These are phyloP conservation scores for Lepidocyrtoides sp. DNA, from an alignment of 2,888 invertebrate genomes.

Conservation along the genomic window DNA sequence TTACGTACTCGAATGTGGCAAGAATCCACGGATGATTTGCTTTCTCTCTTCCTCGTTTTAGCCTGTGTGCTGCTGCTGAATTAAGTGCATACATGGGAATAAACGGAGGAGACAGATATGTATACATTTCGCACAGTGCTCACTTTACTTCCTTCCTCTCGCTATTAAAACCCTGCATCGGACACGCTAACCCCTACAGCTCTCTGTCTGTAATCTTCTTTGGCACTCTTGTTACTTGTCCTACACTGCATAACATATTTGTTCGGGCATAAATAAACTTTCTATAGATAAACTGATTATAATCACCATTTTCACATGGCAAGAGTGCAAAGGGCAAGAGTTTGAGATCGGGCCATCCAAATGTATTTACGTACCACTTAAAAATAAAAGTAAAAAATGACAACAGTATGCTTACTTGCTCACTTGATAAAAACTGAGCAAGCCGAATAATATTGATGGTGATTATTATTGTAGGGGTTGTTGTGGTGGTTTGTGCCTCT, in stretches of 20 bases:
- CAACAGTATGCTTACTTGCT: no score
- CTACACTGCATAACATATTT: conserved; percentile 25
- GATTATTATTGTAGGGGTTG: no score
- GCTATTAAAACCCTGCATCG: background rate
- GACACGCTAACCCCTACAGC: background rate
- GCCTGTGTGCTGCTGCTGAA: conserved; percentile 8
- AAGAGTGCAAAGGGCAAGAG: no score
- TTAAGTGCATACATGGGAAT: background rate
- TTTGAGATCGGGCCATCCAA: no score
- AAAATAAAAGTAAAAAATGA: no score
- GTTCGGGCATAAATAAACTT: background rate
- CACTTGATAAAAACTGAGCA: no score
- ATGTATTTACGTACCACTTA: no score
- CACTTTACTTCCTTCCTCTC: conserved; percentile 34
- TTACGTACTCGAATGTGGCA: conserved; percentile 65
- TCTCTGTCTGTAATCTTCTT: conserved; percentile 23
- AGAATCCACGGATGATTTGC: conserved; percentile 65
- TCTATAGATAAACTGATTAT: background rate
- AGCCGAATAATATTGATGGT: no score
- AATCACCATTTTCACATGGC: background rate
- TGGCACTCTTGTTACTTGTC: no score
- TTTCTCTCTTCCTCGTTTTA: conserved; percentile 31
- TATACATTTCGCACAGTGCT: background rate
- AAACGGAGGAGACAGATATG: conserved; percentile 20
- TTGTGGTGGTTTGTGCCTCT: no score